These are phyloP conservation scores for Xenopus laevis DNA, from an alignment of 2,113 vertebrate species.

Conservation along the genomic window DNA sequence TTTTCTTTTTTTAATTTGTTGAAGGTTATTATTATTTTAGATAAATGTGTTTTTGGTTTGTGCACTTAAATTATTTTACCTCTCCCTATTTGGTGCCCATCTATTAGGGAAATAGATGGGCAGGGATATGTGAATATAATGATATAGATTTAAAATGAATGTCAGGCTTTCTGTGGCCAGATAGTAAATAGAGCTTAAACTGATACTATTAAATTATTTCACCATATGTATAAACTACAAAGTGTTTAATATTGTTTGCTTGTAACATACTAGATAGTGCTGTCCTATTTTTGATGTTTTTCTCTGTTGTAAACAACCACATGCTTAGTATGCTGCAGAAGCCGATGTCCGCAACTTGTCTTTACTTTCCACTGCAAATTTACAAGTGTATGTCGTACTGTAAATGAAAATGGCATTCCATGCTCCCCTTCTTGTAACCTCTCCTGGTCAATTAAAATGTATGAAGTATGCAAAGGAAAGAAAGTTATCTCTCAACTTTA, in stretches of 20 bases:
- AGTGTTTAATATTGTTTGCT: constrained; percentile 89
- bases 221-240: constrained; percentile 93
- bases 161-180: constrained; percentile 91
- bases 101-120: neutral
- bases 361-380: constrained; percentile 61
- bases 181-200: constrained; percentile 76
- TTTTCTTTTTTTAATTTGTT: neutral
- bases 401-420: constrained; percentile 63
- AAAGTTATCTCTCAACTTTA: constrained; percentile 79
- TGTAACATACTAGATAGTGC: constrained; percentile 87
- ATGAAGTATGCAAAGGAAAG: constrained; percentile 66
- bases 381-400: constrained; percentile 69
- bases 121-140: constrained; percentile 65
- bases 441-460: constrained; percentile 48
- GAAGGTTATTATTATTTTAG: constrained; percentile 24
- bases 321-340: constrained; percentile 77
- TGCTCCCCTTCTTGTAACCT: constrained; percentile 66
- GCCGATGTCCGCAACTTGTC: constrained; percentile 69
- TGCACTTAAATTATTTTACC: constrained; percentile 45
- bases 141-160: constrained; percentile 80
- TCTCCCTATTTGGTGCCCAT: constrained; percentile 63
- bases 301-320: constrained; percentile 84
- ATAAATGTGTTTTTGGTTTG: constrained; percentile 59
- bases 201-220: constrained; percentile 77
- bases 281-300: constrained; percentile 87